Base-by-base conservation (phyloP, 37 sponge, comb jelly and placozoan genomes). In the Agelas oroides region DNA sequence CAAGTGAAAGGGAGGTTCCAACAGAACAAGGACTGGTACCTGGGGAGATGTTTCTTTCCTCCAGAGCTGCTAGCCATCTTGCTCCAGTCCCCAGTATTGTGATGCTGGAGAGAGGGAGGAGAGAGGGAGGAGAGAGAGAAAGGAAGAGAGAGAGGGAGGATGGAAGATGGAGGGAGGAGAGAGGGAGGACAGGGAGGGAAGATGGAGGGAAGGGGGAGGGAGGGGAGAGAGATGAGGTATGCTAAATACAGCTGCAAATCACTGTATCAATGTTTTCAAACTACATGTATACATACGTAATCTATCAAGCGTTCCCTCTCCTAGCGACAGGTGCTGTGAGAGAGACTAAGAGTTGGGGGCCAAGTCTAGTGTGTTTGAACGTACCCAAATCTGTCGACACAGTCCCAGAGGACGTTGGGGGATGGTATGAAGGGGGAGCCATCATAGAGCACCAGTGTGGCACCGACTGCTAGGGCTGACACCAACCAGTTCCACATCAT, bases 401-500 rank as follows among this genome's bases (percentile, higher is more conserved):
- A 85, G 81, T 98, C 97, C 92, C 95, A 98, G 25, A 98, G 87
- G 11, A 89, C 88, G 52, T 73, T 80, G 21, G 89, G 86, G 0
- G 89, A 73, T 12, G 99, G 99, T 2, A 96, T 36, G 67, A 96
- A 92, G 11, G 99, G 99, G 62, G 99, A 98, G 21, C 99, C 99
- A 72, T 98, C 99, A 59, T 98, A 98, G 27, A 96, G 85, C 17
- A 98, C 96, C 17, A 96, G 78, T 23, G 90, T 84, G 21, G 93
- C 88, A 6, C 99, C 99, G 23, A 91, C 87, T 32, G 93, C 95
- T 52, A 98, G 78, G 21, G 88, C 86, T 24, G 93, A 81, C 57
- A 98, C 97, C 64, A 98, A 76, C 99, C 99, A 98, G 71, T 98
- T 98, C 99, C 99, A 98, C 99, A 98, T 98, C 99, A 98, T 98